phyloP scores from a whole-genome alignment of 2,113 vertebrate genomes.

The Cygnus buccinator region DNA sequence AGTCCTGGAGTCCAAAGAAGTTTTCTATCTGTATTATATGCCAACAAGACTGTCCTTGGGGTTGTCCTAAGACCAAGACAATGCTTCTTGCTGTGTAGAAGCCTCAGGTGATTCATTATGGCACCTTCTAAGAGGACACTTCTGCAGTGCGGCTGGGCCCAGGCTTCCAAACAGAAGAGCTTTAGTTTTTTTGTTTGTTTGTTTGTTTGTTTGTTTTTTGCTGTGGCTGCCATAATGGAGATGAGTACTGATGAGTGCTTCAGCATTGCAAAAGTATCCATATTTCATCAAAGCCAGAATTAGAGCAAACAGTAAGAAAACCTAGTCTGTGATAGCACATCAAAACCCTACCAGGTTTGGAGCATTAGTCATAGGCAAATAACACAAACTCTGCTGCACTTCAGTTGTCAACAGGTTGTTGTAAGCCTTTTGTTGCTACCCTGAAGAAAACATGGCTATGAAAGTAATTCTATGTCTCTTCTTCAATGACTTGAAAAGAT shows the following conservation, averaged over 20 bases:
- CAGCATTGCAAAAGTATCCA: accelerated
- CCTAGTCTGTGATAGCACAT: conserved; percentile 1
- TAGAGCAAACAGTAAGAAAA: conserved; percentile 50
- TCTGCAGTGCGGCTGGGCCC: neutral
- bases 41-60: neutral
- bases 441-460: neutral
- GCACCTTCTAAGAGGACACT: neutral
- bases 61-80: neutral
- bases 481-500: neutral
- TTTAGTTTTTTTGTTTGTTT: neutral
- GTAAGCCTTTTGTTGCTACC: neutral
- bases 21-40: neutral
- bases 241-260: neutral
- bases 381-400: neutral
- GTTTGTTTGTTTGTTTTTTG: neutral
- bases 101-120: neutral
- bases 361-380: conserved; percentile 13
- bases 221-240: neutral
- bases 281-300: neutral
- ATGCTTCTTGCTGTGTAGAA: neutral
- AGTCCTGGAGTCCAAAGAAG: neutral
- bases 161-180: neutral
- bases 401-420: conserved; percentile 26
- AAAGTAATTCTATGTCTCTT: neutral
- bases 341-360: neutral